Conservation (phyloP, 2,888 invertebrate genomes). For the Drosophila mulleri region DNA sequence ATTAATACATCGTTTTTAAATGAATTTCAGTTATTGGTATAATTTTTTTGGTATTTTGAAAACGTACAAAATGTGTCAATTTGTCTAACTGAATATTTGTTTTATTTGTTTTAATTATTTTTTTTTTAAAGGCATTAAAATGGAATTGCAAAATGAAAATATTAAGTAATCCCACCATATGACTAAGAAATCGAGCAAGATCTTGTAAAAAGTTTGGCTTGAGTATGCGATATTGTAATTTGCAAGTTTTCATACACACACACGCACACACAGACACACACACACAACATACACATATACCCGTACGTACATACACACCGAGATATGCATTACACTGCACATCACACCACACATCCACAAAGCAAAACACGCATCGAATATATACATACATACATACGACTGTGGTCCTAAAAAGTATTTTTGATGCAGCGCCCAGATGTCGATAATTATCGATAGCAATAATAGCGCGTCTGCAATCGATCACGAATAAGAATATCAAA, state of each 20-base stretch:
- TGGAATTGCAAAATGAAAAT: conserved; percentile 37
- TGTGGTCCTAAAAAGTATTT: conserved; percentile 70
- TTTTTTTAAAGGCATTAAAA: conserved; percentile 40
- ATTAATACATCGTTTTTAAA: conserved; percentile 1
- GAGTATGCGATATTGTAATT: conserved; percentile 71
- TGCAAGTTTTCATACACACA: conserved; percentile 62
- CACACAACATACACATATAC: conserved; percentile 17
- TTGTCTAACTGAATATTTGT: conserved; percentile 25
- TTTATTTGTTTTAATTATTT: conserved; percentile 15
- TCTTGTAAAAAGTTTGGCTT: conserved; percentile 63
- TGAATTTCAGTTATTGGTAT: conserved; percentile 31
- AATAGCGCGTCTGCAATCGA: conserved; percentile 37
- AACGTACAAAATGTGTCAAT: conserved; percentile 66
- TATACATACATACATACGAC: conserved; percentile 33
- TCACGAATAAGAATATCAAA: conserved; percentile 57
- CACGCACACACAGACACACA: conserved; percentile 24
- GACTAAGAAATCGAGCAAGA: conserved; percentile 36
- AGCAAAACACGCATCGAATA: conserved; percentile 22
- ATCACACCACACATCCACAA: conserved; percentile 8
- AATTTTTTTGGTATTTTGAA: conserved; percentile 12
- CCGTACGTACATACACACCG: conserved; percentile 25
- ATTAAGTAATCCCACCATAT: conserved; percentile 21
- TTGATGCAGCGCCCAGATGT: conserved; percentile 54
- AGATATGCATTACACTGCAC: conserved; percentile 37
- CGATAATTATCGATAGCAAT: conserved; percentile 20